These are phyloP conservation scores for Tinea semifulvella DNA, from an alignment of 2,888 invertebrate species.

Conservation along the genomic window DNA sequence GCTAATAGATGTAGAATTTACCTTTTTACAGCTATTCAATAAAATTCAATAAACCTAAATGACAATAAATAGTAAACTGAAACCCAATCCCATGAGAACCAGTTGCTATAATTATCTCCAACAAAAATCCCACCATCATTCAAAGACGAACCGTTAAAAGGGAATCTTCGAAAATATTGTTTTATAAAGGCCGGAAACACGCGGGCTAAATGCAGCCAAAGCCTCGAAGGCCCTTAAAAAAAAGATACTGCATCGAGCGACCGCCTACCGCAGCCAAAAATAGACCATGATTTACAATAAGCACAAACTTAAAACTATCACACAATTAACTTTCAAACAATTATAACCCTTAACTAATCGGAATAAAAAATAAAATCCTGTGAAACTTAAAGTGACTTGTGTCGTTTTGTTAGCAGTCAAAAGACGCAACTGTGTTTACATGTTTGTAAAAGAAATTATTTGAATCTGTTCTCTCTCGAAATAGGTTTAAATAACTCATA, in stretches of 20 bases:
- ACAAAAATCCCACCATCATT: not conserved
- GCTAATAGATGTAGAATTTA: too few species aligned
- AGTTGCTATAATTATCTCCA: not conserved
- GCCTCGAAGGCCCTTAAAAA: conserved; percentile 42
- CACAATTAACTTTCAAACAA: not conserved
- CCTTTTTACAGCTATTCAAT: too few species aligned
- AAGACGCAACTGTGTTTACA: conserved; percentile 38
- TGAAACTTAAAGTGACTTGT: not conserved
- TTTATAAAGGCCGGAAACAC: conserved; percentile 57
- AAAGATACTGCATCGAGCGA: conserved; percentile 48
- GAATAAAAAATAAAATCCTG: not conserved
- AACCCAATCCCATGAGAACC: not conserved
- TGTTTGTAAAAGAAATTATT: conserved; percentile 48
- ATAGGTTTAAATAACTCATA: conserved; percentile 36
- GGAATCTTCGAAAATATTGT: conserved; percentile 27
- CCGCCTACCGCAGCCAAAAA: conserved; percentile 67
- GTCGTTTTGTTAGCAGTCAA: not conserved
- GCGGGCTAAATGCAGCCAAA: conserved; percentile 45
- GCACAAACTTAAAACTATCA: not conserved
- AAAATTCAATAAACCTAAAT: too few species aligned
- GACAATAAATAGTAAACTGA: too few species aligned
- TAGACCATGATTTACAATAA: conserved; percentile 33
- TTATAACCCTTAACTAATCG: not conserved
- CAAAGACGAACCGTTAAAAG: not conserved
- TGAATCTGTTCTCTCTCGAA: conserved; percentile 36